Evolutionary conservation across 1,140 invertebrate species (phyloP).

Genomic region (Drosophila nigromelanica): DNA sequence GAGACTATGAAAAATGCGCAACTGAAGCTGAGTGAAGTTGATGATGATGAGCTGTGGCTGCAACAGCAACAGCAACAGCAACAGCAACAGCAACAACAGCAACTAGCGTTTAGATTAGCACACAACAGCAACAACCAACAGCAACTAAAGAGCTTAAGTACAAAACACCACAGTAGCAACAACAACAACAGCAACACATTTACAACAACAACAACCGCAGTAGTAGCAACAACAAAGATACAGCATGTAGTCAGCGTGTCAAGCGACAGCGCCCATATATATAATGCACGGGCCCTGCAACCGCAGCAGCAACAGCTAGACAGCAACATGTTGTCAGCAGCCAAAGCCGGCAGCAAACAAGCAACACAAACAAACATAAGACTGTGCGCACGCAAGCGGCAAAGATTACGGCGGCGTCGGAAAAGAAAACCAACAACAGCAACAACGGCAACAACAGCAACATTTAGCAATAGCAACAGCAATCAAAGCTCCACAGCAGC

Average conservation of each 20-base stretch:
- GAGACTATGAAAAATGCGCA: constrained; percentile 82
- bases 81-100: constrained; percentile 14
- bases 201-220: constrained; percentile 31
- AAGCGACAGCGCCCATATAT: constrained; percentile 20
- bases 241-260: constrained; percentile 43
- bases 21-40: constrained; percentile 79
- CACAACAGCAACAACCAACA: constrained; percentile 51
- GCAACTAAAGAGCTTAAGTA: constrained; percentile 79
- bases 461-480: constrained; percentile 52
- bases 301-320: constrained; percentile 43
- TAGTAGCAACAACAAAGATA: constrained; percentile 43
- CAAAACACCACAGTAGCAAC: constrained; percentile 59
- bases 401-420: constrained; percentile 77
- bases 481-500: constrained; percentile 58
- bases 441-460: constrained; percentile 28
- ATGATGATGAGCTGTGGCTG: constrained; percentile 72
- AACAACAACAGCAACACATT: constrained; percentile 41
- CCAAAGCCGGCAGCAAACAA: constrained; percentile 40
- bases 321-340: constrained; percentile 44
- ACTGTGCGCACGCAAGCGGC: constrained; percentile 80
- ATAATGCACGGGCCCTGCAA: constrained; percentile 34
- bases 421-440: constrained; percentile 70
- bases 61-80: constrained; percentile 28
- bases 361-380: constrained; percentile 74
- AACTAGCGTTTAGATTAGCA: constrained; percentile 48